Evolutionary conservation across 2,888 invertebrate genomes (phyloP).

Genomic region (Tipula helvola): DNA sequence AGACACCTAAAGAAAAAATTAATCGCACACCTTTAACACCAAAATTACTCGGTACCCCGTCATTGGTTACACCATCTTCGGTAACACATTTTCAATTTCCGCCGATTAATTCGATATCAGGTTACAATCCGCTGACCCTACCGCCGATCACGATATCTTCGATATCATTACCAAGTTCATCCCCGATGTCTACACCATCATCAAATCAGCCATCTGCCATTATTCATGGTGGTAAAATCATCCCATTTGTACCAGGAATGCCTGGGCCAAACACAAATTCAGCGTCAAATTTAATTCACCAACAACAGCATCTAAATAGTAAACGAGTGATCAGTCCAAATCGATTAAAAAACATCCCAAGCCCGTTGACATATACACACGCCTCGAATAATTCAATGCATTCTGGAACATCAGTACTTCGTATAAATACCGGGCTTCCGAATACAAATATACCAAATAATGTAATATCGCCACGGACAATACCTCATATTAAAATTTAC

Average conservation of each 20-base stretch:
- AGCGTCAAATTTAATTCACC: background rate
- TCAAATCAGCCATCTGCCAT: constrained; percentile 42
- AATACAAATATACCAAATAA: background rate
- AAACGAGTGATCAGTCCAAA: constrained; percentile 22
- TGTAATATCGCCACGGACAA: background rate
- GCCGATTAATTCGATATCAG: constrained; percentile 55
- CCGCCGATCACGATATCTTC: constrained; percentile 36
- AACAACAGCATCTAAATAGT: background rate
- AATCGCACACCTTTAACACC: constrained; percentile 27
- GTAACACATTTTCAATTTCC: constrained; percentile 46
- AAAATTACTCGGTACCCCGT: constrained; percentile 41
- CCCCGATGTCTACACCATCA: background rate
- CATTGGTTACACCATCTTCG: constrained; percentile 16
- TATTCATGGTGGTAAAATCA: constrained; percentile 57
- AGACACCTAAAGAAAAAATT: constrained; percentile 22
- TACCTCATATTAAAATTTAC: background rate
- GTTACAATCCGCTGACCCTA: constrained; percentile 54
- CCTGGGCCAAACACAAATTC: constrained; percentile 58
- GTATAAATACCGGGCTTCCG: background rate
- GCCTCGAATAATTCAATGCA: background rate
- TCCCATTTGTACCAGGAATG: constrained; percentile 78
- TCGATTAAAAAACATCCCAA: constrained; percentile 24
- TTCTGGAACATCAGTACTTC: background rate
- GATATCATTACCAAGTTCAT: background rate
- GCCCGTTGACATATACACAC: constrained; percentile 22